Conservation (phyloP, 2,888 invertebrate species). For the Eumacrocentrus americanus region DNA sequence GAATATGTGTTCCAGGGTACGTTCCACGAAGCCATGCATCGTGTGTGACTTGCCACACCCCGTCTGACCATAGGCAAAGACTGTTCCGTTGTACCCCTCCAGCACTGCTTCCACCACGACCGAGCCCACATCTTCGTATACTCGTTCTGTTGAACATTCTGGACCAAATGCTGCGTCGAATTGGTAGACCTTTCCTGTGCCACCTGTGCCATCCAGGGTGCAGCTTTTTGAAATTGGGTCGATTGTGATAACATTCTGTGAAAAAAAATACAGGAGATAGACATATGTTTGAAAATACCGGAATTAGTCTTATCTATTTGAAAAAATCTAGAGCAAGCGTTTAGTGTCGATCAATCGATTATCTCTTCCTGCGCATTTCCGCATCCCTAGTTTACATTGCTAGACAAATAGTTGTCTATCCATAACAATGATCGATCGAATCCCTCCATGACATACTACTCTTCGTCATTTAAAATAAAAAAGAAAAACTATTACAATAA, state of each 20-base stretch:
- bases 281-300: not conserved
- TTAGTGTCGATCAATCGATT: slow-evolving; percentile 14
- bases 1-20: slow-evolving; percentile 88
- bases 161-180: slow-evolving; percentile 85
- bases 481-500: too few species aligned
- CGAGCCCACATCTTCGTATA: slow-evolving; percentile 80
- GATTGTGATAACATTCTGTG: slow-evolving; percentile 72
- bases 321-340: slow-evolving; percentile 9
- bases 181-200: slow-evolving; percentile 54
- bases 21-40: slow-evolving; percentile 86
- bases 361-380: not conserved
- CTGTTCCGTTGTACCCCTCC: slow-evolving; percentile 91
- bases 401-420: not conserved
- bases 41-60: slow-evolving; percentile 91
- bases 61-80: slow-evolving; percentile 93
- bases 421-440: not conserved
- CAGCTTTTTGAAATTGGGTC: slow-evolving; percentile 66
- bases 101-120: slow-evolving; percentile 73
- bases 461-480: too few species aligned
- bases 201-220: slow-evolving; percentile 56
- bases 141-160: slow-evolving; percentile 79
- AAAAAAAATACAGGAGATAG: slow-evolving; percentile 24
- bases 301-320: slow-evolving; percentile 2
- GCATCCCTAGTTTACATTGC: not conserved
- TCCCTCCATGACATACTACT: not conserved